Evolutionary conservation across 2,888 invertebrate species (phyloP), one percentile per base, ranked within the genome.

Genomic region (Saturnia pavonia): DNA sequence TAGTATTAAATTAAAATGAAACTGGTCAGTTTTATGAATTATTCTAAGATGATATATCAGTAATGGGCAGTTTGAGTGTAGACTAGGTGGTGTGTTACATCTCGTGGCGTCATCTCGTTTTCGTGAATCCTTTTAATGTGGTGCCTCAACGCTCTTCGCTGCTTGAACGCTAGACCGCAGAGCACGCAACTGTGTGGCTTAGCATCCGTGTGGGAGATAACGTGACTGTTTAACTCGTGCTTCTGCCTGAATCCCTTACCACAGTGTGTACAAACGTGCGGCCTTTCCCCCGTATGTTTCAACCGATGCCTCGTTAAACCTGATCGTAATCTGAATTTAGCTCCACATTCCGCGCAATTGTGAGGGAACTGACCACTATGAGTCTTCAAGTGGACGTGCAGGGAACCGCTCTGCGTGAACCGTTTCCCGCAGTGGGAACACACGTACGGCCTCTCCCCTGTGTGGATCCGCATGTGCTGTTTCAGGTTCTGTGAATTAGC

Each of bases 351-450:
- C 0, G 90, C 90, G 84, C 96, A 96, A 27, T 89, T 88, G 82
- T 94, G 94, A 1, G 96, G 95, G 74, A 94, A 95, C 67, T 87
- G 86, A 72, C 94, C 89, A 60, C 90, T 90, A 83, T 96, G 96
- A 8, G 95, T 95, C 66, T 95, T 94, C 69, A 94, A 90, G 80
- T 96, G 96, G 34, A 95, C 95, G 83, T 95, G 95, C 60, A 96
- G 84, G 1, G 96, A 95, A 0, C 96, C 96, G 79, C 95, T 95
- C 80, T 96, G 96, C 71, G 95, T 95, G 87, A 96, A 96, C 0
- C 95, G 82, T 82, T 95, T 95, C 6, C 95, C 95, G 81, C 96
- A 96, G 1, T 92, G 85, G 71, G 94, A 85, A 78, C 96, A 95
- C 40, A 92, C 91, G 82, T 91, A 95, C 0, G 95, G 95, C 22